Percentiles rank a stretch among this genome's conserved stretches.
phyloP scores from a whole-genome alignment of 2,797 vertebrate species.

The Tokudaia muenninki region DNA sequence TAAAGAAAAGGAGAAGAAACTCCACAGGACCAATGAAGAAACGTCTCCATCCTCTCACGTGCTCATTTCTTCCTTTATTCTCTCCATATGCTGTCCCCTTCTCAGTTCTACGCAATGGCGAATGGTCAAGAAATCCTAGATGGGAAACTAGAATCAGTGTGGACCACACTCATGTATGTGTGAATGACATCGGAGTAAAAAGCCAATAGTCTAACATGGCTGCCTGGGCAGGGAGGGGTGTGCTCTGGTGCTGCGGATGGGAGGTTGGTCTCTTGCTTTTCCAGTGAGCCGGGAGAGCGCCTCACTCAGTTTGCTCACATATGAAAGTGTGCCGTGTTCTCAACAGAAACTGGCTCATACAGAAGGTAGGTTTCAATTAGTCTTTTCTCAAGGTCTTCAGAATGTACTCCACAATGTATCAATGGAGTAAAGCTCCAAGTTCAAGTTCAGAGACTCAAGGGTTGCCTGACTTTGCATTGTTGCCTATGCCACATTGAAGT shows the following conservation, averaged over 20 bases:
- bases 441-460: conserved; percentile 85
- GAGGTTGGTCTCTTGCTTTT: background rate
- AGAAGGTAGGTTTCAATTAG: background rate
- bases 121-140: background rate
- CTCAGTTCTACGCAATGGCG: background rate
- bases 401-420: conserved; percentile 84
- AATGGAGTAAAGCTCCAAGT: conserved; percentile 92
- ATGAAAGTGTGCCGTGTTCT: background rate
- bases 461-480: background rate
- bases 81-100: background rate
- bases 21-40: background rate
- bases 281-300: background rate
- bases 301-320: background rate
- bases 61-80: background rate
- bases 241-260: background rate
- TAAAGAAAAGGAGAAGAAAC: conserved; percentile 15
- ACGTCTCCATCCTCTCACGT: background rate
- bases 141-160: conserved; percentile 16
- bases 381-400: background rate
- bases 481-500: background rate
- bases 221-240: no score
- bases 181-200: background rate
- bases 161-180: background rate
- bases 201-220: background rate
- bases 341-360: background rate